Base-by-base conservation (phyloP, 2,797 vertebrate genomes). In the Holocentrus rufus region DNA sequence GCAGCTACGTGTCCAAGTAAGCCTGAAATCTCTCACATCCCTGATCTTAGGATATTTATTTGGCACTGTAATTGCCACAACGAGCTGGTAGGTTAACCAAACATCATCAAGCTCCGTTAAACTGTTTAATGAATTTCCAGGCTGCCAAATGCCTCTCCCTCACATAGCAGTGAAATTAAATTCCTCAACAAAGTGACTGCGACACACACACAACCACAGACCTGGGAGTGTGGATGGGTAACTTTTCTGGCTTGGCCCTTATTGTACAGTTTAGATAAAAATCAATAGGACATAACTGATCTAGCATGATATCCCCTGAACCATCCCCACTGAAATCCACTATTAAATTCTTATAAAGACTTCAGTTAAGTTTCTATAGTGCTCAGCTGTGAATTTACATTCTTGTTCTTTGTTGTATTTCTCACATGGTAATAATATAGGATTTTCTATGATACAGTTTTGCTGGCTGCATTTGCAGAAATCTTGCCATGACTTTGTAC, bases 151-250 rank as follows among this genome's bases (percentile, higher is more conserved):
- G 75, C 66, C 59, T 79, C 69, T 50, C 70, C 67, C 74, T 46
- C 64, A 66, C 77, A 71, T 25, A 54, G 25, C 52, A 3, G 67
- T 59, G 50, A 79, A 81, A 85, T 83, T 36, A 80, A 81, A 91
- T 84, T 74, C 76, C 79, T 85, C 76, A 63, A 72, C 60, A 62
- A 34, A 57, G 63, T 42, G 58, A 23, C 59, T 31, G 52, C 44
- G 58, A 27, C 25, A 27, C 27, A 78, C 72, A 85, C 78, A 83
- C 83, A 85, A 71, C 62, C 20, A 18, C 42, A 62, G 11, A 65
- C 30, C n/a, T 44, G 11, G 7, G 52, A 49, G 57, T 13, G 56
- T 31, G 15, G 55, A 56, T 50, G 65, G 53, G 65, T n/a, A 46
- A 64, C 76, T 64, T 60, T 27, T 14, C 39, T 46, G 72, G 63